Evolutionary conservation across 2,113 vertebrate species (phyloP), one percentile per base, ranked within the genome.

Genomic region (Ursus arctos): DNA sequence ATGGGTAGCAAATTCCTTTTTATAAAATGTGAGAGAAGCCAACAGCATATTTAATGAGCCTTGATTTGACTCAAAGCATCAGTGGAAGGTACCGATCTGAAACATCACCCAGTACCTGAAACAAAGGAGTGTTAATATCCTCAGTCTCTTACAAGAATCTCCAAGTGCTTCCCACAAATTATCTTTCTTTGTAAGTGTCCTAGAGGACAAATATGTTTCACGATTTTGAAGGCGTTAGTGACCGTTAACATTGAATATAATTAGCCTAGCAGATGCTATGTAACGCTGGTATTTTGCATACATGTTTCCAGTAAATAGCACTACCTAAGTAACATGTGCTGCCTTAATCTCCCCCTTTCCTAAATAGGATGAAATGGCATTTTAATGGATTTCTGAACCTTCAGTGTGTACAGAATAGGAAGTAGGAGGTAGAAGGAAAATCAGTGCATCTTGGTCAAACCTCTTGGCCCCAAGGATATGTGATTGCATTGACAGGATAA

Each of bases 341-440:
- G 13, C n/a, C 28, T 85, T 80, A 47, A 91, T 57, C 24, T 8
- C 16, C 18, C 14, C 0, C 19, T 93, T 96, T 94, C 33, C 65
- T 77, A 72, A 81, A 72, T 61, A 76, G 88, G 93, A 88, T 98
- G 98, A 98, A 98, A 96, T 95, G 94, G 85, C 87, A 91, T 97
- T 97, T 98, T 95, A 96, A 89, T 98, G 96, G 98, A 98, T 98
- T 99, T 98, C 98, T 98, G 97, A 98, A 98, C 81, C 97, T 92
- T 97, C 94, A 95, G 91, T 97, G 97, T 98, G 97, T 97, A 97
- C 98, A 97, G 94, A 91, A 94, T 93, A 76, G 95, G 79, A 98
- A 97, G 80, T 88, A 95, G 82, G 84, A 96, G 89, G 71, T 7
- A 69, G 72, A 95, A 96, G 71, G 95, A 97, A 98, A 98, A 97